A percentile compares a stretch with the other conserved stretches of the same genome.
Conservation (phyloP, 2,888 invertebrate genomes). For the Coenonympha arcania region DNA sequence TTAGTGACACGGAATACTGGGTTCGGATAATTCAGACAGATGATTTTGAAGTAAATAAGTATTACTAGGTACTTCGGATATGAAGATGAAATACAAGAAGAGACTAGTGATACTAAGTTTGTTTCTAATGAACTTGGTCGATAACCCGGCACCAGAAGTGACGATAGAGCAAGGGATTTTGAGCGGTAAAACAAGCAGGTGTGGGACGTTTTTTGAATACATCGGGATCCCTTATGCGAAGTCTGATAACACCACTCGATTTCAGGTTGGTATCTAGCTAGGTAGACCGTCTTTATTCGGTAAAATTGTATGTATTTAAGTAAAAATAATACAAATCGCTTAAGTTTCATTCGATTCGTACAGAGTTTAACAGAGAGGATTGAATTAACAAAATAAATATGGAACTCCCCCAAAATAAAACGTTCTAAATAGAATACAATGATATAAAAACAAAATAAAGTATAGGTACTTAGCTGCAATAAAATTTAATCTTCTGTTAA, state of each 20-base stretch:
- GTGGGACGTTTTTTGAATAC: constrained; percentile 61
- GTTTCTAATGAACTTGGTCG: constrained; percentile 55
- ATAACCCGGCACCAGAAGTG: constrained; percentile 61
- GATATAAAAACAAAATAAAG: too few relatives aligned
- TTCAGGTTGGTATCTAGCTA: constrained; percentile 61
- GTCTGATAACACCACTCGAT: constrained; percentile 47
- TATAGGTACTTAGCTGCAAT: too few relatives aligned
- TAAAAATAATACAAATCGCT: too few relatives aligned
- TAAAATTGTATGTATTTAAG: not conserved
- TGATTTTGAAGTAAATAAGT: too few relatives aligned
- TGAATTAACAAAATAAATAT: too few relatives aligned
- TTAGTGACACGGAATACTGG: too few relatives aligned
- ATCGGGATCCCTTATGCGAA: constrained; percentile 62
- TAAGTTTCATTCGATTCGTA: too few relatives aligned
- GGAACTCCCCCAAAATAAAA: too few relatives aligned
- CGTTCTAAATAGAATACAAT: too few relatives aligned
- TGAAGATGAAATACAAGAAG: constrained; percentile 43
- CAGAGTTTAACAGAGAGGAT: too few relatives aligned
- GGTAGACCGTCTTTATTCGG: not conserved
- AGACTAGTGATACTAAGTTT: constrained; percentile 52
- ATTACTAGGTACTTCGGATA: too few relatives aligned
- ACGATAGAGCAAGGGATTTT: constrained; percentile 55
- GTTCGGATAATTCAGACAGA: too few relatives aligned
- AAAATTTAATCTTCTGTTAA: not conserved
- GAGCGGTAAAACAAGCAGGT: constrained; percentile 53